phyloP scores from a whole-genome alignment of 2,888 invertebrate species.

The Cataglyphis albicans region DNA sequence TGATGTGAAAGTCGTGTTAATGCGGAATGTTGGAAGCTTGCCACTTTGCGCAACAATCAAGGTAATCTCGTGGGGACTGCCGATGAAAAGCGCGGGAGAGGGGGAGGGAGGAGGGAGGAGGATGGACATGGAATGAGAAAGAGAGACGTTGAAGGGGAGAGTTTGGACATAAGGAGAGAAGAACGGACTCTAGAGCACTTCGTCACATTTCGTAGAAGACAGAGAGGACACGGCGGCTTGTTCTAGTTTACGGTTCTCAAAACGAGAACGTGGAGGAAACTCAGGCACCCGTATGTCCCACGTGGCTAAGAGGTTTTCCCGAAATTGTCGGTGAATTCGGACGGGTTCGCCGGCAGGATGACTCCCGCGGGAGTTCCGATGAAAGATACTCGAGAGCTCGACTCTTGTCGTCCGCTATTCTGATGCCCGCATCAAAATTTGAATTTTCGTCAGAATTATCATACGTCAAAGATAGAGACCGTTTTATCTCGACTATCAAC shows the following conservation, averaged over 20 bases:
- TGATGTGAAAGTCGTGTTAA: conserved; percentile 36
- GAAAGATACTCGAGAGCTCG: conserved; percentile 44
- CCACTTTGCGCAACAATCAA: conserved; percentile 36
- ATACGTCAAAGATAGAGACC: neutral
- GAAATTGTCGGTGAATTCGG: conserved; percentile 69
- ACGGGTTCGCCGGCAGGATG: conserved; percentile 53
- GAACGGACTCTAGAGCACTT: conserved; percentile 78
- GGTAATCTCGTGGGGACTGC: conserved; percentile 18
- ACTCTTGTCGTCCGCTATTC: conserved; percentile 18
- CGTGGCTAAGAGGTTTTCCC: conserved; percentile 67
- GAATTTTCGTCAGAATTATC: conserved; percentile 29
- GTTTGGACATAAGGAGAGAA: conserved; percentile 66
- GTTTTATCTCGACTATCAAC: neutral
- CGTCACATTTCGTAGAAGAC: conserved; percentile 79
- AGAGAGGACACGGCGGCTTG: conserved; percentile 76
- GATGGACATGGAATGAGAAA: conserved; percentile 42
- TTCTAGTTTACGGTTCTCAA: conserved; percentile 81
- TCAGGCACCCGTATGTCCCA: conserved; percentile 63
- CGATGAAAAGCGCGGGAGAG: conserved; percentile 12
- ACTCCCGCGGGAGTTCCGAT: conserved; percentile 53
- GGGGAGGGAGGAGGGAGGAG: conserved; percentile 12
- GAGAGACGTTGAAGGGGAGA: conserved; percentile 44
- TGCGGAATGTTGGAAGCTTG: conserved; percentile 48
- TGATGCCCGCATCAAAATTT: conserved; percentile 42
- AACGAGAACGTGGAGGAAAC: conserved; percentile 66